Conservation (phyloP, 2,888 invertebrate species). For the Torymus texanus region DNA sequence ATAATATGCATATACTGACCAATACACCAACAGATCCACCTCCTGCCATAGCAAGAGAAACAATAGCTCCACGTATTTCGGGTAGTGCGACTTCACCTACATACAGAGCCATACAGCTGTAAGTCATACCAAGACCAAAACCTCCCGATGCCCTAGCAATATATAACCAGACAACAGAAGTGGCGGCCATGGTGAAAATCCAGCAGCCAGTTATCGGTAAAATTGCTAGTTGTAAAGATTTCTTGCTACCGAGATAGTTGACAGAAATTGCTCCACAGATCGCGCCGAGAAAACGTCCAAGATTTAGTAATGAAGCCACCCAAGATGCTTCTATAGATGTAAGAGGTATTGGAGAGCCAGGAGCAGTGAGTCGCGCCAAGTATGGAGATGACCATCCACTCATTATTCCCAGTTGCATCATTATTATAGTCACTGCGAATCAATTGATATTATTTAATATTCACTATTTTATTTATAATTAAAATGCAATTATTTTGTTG, state of each 20-base stretch:
- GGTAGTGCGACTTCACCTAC: conserved; percentile 65
- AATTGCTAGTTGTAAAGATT: conserved; percentile 55
- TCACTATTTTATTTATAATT: neutral
- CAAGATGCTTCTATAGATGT: conserved; percentile 62
- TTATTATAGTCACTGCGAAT: conserved; percentile 61
- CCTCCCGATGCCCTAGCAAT: conserved; percentile 58
- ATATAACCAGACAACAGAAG: conserved; percentile 60
- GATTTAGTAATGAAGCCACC: conserved; percentile 64
- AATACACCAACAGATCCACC: conserved; percentile 28
- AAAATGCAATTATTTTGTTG: neutral
- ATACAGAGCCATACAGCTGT: conserved; percentile 64
- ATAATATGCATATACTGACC: conserved; percentile 20
- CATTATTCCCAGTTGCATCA: conserved; percentile 61
- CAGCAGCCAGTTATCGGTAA: conserved; percentile 61
- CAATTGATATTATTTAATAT: neutral
- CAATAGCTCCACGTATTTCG: conserved; percentile 66
- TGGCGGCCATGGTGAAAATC: conserved; percentile 58
- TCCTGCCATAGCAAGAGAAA: conserved; percentile 64
- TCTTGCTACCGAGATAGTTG: conserved; percentile 61
- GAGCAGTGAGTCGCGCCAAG: conserved; percentile 60
- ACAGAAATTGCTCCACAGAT: conserved; percentile 58
- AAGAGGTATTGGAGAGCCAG: conserved; percentile 55
- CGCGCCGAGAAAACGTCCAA: conserved; percentile 64
- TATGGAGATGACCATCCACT: conserved; percentile 69
- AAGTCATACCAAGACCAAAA: conserved; percentile 63